A percentile compares a stretch with the other conserved stretches of the same genome.
These are phyloP conservation scores for Drosophila arizonae DNA, from an alignment of 1,140 invertebrate species.

Conservation along the genomic window DNA sequence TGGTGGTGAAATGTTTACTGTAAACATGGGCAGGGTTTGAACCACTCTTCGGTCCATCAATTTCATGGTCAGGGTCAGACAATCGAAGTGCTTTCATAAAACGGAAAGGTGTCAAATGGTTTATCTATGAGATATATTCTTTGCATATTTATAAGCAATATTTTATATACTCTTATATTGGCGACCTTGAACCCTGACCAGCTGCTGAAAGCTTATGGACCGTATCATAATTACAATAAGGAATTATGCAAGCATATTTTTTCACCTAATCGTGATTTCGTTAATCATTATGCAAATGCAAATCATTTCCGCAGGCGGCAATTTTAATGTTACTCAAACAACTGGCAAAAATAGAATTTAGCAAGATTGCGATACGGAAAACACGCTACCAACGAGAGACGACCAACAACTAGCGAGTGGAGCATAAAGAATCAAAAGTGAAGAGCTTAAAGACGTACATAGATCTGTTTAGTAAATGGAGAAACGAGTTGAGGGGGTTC, in stretches of 20 bases:
- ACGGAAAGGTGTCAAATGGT: slow-evolving; percentile 43
- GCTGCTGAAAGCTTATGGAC: slow-evolving; percentile 13
- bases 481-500: too few species aligned
- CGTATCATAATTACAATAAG: slow-evolving; percentile 44
- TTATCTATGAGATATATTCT: background rate
- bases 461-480: too few species aligned
- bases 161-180: background rate
- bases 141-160: slow-evolving; percentile 44
- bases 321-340: slow-evolving; percentile 10
- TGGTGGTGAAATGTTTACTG: slow-evolving; percentile 43
- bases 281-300: slow-evolving; percentile 41
- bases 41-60: slow-evolving; percentile 29
- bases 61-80: slow-evolving; percentile 51
- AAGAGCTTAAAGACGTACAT: too few species aligned
- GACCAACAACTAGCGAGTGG: too few species aligned
- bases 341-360: background rate
- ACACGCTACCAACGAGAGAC: background rate
- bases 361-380: background rate
- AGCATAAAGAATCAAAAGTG: background rate
- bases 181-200: slow-evolving; percentile 36
- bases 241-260: slow-evolving; percentile 41
- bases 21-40: slow-evolving; percentile 28
- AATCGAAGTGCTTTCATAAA: slow-evolving; percentile 51
- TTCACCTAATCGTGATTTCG: slow-evolving; percentile 11
- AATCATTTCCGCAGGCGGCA: slow-evolving; percentile 50